These are phyloP conservation scores for Capricornis sumatraensis DNA, from an alignment of 2,113 vertebrate species.

Conservation along the genomic window DNA sequence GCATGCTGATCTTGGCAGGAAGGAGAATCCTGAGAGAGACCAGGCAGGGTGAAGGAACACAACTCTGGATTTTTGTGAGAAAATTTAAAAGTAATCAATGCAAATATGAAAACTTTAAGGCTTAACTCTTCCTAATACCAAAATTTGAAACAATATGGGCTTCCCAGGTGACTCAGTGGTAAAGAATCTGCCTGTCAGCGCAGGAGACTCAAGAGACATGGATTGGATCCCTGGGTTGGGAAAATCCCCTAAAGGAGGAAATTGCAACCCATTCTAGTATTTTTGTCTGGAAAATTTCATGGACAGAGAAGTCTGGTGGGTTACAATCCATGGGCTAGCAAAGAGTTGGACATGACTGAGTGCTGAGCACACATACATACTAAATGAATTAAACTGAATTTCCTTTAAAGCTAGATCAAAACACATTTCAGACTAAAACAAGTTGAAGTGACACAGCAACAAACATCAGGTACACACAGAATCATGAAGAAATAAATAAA, in stretches of 20 bases:
- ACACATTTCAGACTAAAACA: not conserved
- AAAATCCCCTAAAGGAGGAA: not conserved
- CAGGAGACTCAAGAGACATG: not conserved
- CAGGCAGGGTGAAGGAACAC: not conserved
- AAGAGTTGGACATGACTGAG: not conserved
- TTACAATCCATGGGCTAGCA: not conserved
- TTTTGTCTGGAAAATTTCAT: not conserved
- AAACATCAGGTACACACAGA: not conserved
- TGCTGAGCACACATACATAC: not conserved
- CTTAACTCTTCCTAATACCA: not conserved
- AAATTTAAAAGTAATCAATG: slow-evolving; percentile 17
- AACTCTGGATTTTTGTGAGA: not conserved
- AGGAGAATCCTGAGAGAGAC: slow-evolving; percentile 12
- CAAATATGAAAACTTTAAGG: slow-evolving; percentile 27
- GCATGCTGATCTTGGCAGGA: slow-evolving; percentile 40
- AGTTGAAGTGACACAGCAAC: not conserved
- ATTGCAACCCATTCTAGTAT: not conserved
- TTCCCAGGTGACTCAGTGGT: not conserved
- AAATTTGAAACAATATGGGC: not conserved
- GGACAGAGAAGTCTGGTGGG: not conserved
- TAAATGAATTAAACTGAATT: not conserved
- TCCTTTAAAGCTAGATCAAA: not conserved
- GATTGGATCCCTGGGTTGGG: not conserved
- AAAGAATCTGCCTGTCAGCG: not conserved
- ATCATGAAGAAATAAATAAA: not conserved